These are phyloP conservation scores for Phenganax stokvisi DNA, from an alignment of 92 coral and sea anemone genomes.

Conservation along the genomic window DNA sequence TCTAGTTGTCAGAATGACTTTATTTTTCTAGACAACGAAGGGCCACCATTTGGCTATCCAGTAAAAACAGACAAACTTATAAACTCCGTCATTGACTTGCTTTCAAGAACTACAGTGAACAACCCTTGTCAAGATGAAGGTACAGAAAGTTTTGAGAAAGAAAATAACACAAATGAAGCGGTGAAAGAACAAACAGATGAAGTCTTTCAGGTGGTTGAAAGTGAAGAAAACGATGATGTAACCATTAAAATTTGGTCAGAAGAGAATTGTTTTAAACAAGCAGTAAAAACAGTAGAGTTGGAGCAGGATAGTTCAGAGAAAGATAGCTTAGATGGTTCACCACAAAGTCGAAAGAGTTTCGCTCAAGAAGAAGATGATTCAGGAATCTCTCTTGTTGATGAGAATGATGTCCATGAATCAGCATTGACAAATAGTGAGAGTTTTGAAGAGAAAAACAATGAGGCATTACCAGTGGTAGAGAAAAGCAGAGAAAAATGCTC, in stretches of 20 bases:
- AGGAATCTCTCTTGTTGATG: constrained; percentile 31
- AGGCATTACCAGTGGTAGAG: no score
- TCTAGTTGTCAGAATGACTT: no score
- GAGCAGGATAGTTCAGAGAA: constrained; percentile 19
- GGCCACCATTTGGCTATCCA: constrained; percentile 90
- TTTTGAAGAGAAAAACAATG: constrained; percentile 7
- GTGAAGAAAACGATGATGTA: background rate
- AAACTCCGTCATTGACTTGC: constrained; percentile 65
- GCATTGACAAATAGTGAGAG: background rate
- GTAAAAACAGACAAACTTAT: constrained; percentile 72
- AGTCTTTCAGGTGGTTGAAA: background rate
- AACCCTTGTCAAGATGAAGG: constrained; percentile 32
- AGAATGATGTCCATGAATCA: constrained; percentile 25
- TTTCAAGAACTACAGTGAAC: constrained; percentile 44
- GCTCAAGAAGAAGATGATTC: constrained; percentile 38
- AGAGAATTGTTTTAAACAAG: background rate
- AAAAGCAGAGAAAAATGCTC: no score
- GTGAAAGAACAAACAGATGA: background rate
- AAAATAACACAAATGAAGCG: background rate
- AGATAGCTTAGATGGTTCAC: constrained; percentile 31
- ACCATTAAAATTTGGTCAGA: background rate
- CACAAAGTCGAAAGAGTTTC: constrained; percentile 16
- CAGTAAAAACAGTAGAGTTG: background rate
- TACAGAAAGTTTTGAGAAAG: constrained; percentile 25
- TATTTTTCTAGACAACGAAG: constrained; percentile 8